phyloP scores from a whole-genome alignment of 2,113 vertebrate species.

The Agapornis roseicollis region DNA sequence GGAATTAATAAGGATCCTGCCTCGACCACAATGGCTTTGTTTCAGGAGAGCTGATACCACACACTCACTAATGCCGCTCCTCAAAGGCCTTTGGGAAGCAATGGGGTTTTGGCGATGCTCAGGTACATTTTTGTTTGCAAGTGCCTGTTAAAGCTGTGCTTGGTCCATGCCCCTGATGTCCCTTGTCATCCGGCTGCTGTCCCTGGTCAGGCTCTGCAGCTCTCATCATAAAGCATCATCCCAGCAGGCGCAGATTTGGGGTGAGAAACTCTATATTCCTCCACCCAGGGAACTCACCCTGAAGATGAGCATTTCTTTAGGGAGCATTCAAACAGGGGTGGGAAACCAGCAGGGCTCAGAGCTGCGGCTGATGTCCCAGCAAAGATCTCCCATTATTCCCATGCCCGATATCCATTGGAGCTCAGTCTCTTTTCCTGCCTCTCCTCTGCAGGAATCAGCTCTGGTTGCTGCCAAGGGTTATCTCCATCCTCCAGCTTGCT shows the following conservation, averaged over 20 bases:
- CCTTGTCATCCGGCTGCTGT: accelerated
- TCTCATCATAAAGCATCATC: accelerated
- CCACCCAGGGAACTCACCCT: neutral
- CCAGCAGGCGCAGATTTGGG: neutral
- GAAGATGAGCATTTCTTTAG: neutral
- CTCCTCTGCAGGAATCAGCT: neutral
- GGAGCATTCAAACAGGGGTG: neutral
- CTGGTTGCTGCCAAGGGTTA: conserved; percentile 1
- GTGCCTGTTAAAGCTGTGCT: neutral
- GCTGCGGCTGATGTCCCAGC: neutral
- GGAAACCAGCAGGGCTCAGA: neutral
- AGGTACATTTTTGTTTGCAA: neutral
- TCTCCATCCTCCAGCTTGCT: conserved; percentile 54
- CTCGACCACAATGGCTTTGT: conserved; percentile 36
- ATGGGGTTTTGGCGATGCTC: conserved; percentile 8
- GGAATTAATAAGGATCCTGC: conserved; percentile 47
- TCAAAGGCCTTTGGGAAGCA: conserved; percentile 6
- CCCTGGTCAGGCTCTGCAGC: neutral
- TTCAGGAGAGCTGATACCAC: conserved; percentile 49
- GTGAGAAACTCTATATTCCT: neutral
- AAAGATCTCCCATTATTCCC: neutral
- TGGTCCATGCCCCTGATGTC: neutral
- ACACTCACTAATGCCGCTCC: neutral
- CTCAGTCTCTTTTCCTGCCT: neutral
- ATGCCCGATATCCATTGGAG: neutral